These are phyloP conservation scores for Coelopa frigida DNA, from an alignment of 1,140 invertebrate species.

Conservation along the genomic window DNA sequence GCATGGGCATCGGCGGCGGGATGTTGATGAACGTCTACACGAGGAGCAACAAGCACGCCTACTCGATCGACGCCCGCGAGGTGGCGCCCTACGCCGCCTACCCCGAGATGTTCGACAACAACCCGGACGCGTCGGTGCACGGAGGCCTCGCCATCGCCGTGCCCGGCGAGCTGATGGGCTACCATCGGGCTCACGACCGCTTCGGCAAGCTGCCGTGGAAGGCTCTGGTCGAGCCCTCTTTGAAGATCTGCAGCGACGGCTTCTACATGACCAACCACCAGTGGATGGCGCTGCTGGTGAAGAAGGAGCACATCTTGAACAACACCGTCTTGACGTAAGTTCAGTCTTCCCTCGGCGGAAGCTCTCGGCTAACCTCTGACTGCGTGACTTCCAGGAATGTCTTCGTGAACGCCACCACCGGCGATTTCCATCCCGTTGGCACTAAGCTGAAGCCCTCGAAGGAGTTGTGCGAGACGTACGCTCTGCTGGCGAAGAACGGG, in stretches of 20 bases:
- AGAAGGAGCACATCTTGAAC: constrained; percentile 21
- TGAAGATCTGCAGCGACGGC: constrained; percentile 68
- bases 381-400: constrained; percentile 49
- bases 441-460: constrained; percentile 56
- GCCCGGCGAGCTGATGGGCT: constrained; percentile 86
- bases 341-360: not conserved
- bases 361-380: too few species aligned
- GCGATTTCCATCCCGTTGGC: constrained; percentile 54
- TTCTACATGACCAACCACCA: constrained; percentile 62
- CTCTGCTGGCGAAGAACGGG: constrained; percentile 61
- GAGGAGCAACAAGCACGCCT: constrained; percentile 53
- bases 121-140: constrained; percentile 36
- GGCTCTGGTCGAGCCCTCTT: constrained; percentile 67
- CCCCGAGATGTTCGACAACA: constrained; percentile 59
- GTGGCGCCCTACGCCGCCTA: constrained; percentile 63
- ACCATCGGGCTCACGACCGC: constrained; percentile 71
- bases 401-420: constrained; percentile 55
- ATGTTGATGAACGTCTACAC: constrained; percentile 79
- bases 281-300: constrained; percentile 41
- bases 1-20: constrained; percentile 83
- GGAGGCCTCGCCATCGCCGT: constrained; percentile 75
- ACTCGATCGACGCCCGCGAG: constrained; percentile 72
- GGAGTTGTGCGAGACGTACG: constrained; percentile 64
- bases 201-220: constrained; percentile 81
- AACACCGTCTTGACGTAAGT: constrained; percentile 17